Evolutionary conservation across 1,140 invertebrate genomes (phyloP).

Genomic region (Cephus cinctus): DNA sequence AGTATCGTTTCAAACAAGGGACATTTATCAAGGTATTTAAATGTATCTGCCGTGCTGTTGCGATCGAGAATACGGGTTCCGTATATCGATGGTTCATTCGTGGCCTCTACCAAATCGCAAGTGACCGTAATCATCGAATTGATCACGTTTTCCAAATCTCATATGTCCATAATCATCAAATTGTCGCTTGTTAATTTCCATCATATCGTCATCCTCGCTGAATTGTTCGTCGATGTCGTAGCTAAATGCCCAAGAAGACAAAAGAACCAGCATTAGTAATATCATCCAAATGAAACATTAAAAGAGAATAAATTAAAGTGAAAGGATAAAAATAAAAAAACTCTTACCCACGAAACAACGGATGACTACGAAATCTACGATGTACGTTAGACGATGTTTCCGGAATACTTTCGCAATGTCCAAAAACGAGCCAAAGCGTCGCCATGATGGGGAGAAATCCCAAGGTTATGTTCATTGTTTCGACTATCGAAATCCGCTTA

Average conservation of each 20-base stretch:
- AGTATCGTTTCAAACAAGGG: too few relatives aligned
- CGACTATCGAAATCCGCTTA: too few relatives aligned
- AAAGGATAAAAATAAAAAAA: neutral
- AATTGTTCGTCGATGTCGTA: constrained; percentile 41
- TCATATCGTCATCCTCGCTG: constrained; percentile 60
- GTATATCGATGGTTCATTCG: constrained; percentile 11
- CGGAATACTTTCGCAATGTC: constrained; percentile 20
- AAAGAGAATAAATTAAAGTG: neutral
- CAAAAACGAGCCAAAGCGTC: constrained; percentile 17
- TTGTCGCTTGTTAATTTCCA: constrained; percentile 56
- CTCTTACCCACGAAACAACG: constrained; percentile 22
- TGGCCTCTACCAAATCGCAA: constrained; percentile 62
- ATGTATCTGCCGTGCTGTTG: too few relatives aligned
- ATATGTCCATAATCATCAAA: constrained; percentile 68
- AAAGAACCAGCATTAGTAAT: neutral
- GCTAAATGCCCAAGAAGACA: too few relatives aligned
- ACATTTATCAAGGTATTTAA: too few relatives aligned
- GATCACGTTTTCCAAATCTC: constrained; percentile 60
- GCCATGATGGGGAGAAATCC: constrained; percentile 15
- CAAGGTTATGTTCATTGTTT: constrained; percentile 24
- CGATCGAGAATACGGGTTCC: too few relatives aligned
- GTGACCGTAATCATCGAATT: constrained; percentile 70
- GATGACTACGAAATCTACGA: constrained; percentile 21
- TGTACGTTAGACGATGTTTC: constrained; percentile 16
- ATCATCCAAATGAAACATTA: neutral